These are phyloP conservation scores for Cosmorhoe ocellata DNA, from an alignment of 2,888 invertebrate genomes.

Conservation along the genomic window DNA sequence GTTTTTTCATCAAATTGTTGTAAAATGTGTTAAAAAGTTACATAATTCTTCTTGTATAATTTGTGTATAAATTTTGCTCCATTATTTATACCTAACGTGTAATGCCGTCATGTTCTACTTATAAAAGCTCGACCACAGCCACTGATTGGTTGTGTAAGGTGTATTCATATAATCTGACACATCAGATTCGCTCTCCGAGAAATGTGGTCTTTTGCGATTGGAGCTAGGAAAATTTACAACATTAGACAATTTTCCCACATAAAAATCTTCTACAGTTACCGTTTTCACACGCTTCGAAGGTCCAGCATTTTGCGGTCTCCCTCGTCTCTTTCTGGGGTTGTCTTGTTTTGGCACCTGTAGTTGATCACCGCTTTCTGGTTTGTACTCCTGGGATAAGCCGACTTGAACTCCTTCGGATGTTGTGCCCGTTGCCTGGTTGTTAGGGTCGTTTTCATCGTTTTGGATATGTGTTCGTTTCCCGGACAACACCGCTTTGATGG, in stretches of 20 bases:
- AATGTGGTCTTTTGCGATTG: neutral
- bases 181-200: neutral
- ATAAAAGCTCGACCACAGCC: neutral
- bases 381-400: neutral
- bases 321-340: constrained; percentile 13
- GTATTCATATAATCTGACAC: neutral
- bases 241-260: constrained; percentile 17
- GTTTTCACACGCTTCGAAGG: constrained; percentile 14
- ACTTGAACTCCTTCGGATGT: constrained; percentile 1
- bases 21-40: no score
- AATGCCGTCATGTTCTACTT: no score
- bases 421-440: neutral
- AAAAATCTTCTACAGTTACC: constrained; percentile 6
- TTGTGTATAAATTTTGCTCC: no score
- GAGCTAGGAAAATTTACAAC: neutral
- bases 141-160: neutral
- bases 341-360: neutral
- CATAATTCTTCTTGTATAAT: no score
- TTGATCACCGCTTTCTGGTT: constrained; percentile 12
- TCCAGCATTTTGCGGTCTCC: constrained; percentile 5
- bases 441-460: neutral
- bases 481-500: constrained; percentile 5
- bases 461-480: neutral
- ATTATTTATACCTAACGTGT: no score
- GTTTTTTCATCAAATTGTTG: no score